Evolutionary conservation across 2,113 vertebrate species (phyloP).

Genomic region (Haliaeetus leucogaster): DNA sequence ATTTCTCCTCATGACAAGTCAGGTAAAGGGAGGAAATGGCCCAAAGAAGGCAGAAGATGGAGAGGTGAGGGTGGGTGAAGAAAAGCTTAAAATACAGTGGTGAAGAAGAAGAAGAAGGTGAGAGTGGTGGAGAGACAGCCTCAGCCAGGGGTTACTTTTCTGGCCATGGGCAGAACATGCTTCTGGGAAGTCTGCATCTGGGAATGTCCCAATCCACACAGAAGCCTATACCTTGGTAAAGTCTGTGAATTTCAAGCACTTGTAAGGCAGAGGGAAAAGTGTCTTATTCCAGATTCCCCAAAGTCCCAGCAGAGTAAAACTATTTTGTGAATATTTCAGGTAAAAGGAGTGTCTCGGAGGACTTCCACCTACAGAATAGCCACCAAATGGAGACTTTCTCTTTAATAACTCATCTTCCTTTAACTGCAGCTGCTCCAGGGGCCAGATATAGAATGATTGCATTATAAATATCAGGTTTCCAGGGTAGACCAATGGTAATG

Average conservation of each 20-base stretch:
- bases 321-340: background rate
- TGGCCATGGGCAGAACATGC: accelerated
- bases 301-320: background rate
- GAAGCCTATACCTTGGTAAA: background rate
- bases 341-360: background rate
- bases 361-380: background rate
- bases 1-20: background rate
- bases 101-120: background rate
- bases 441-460: slow-evolving; percentile 18
- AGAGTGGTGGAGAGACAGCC: background rate
- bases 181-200: background rate
- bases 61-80: background rate
- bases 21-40: background rate
- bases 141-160: background rate
- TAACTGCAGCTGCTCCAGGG: background rate
- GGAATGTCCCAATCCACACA: background rate
- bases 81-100: background rate
- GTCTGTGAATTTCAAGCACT: background rate
- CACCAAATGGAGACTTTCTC: background rate
- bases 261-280: background rate
- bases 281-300: background rate
- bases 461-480: slow-evolving; percentile 43
- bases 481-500: background rate
- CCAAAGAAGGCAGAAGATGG: background rate
- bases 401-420: slow-evolving; percentile 21